Percentiles rank a stretch among this genome's conserved stretches.
Evolutionary conservation across 2,888 invertebrate genomes (phyloP).

Genomic region (Dicroscelio sp.): DNA sequence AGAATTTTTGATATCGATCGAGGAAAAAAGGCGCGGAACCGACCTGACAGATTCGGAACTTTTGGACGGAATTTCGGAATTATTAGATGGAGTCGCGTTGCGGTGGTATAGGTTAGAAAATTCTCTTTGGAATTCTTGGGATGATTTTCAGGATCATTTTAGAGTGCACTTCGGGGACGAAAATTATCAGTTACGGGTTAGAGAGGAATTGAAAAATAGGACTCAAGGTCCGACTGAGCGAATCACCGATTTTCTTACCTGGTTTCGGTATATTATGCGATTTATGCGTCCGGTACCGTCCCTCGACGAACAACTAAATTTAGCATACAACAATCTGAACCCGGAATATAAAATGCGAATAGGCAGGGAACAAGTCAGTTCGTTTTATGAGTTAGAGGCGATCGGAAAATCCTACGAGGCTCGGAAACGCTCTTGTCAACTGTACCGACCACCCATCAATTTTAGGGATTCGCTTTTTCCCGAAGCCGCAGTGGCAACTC

Average conservation of each 20-base stretch:
- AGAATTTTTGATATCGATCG: conserved; percentile 10
- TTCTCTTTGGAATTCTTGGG: not conserved
- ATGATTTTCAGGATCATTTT: conserved; percentile 50
- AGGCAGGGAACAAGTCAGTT: not conserved
- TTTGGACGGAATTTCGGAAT: not conserved
- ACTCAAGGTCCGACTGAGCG: conserved; percentile 16
- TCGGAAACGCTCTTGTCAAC: not conserved
- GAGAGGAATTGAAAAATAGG: not conserved
- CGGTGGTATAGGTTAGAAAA: conserved; percentile 32
- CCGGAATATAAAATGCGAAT: conserved; percentile 31
- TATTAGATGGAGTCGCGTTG: conserved; percentile 14
- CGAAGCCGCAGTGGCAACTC: not conserved
- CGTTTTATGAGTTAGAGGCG: conserved; percentile 26
- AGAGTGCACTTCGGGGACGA: conserved; percentile 29
- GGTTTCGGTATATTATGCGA: conserved; percentile 39
- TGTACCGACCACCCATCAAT: not conserved
- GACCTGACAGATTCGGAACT: conserved; percentile 24
- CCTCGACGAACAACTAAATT: not conserved
- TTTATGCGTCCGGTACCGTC: not conserved
- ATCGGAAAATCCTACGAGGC: conserved; percentile 20
- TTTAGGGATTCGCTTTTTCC: no score
- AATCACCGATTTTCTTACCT: not conserved
- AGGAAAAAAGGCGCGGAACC: not conserved
- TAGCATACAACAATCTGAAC: conserved; percentile 31
- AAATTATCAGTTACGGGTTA: conserved; percentile 14